phyloP scores from a whole-genome alignment of 2,797 vertebrate species.

The Sylvia borin region DNA sequence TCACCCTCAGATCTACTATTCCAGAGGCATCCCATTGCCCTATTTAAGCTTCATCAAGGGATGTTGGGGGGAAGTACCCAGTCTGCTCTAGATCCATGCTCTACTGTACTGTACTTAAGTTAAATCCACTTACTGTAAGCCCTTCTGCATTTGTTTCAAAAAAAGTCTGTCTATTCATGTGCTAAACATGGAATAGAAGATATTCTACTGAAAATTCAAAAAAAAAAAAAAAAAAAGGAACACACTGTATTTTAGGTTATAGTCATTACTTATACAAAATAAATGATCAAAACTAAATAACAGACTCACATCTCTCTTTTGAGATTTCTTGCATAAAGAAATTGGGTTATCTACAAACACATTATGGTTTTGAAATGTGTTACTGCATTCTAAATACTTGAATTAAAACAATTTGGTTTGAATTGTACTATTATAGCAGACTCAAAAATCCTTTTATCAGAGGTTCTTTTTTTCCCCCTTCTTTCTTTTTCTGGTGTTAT shows the following conservation, averaged over 20 bases:
- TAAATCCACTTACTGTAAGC: background rate
- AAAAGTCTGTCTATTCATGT: background rate
- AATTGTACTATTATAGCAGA: slow-evolving; percentile 49
- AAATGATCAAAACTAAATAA: slow-evolving; percentile 63
- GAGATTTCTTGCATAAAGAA: slow-evolving; percentile 67
- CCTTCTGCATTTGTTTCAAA: background rate
- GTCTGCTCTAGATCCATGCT: background rate
- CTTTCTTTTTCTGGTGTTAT: background rate
- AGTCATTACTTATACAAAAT: slow-evolving; percentile 58
- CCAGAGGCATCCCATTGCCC: background rate
- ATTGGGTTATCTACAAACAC: slow-evolving; percentile 58
- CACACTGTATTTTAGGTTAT: slow-evolving; percentile 20
- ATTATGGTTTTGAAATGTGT: slow-evolving; percentile 63
- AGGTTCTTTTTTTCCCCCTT: background rate
- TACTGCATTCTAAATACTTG: slow-evolving; percentile 64
- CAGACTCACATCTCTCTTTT: slow-evolving; percentile 56
- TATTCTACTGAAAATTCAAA: slow-evolving; percentile 6
- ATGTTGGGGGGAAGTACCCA: background rate
- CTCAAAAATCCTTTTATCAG: slow-evolving; percentile 59
- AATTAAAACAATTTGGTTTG: slow-evolving; percentile 69
- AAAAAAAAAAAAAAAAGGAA: background rate
- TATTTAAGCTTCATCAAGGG: background rate
- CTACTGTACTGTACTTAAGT: background rate
- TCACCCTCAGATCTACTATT: background rate
- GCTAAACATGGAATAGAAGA: slow-evolving; percentile 6